Percentiles rank a stretch among this genome's conserved stretches.
Evolutionary conservation across 1,140 invertebrate genomes (phyloP).

Genomic region (Drosophila triauraria): DNA sequence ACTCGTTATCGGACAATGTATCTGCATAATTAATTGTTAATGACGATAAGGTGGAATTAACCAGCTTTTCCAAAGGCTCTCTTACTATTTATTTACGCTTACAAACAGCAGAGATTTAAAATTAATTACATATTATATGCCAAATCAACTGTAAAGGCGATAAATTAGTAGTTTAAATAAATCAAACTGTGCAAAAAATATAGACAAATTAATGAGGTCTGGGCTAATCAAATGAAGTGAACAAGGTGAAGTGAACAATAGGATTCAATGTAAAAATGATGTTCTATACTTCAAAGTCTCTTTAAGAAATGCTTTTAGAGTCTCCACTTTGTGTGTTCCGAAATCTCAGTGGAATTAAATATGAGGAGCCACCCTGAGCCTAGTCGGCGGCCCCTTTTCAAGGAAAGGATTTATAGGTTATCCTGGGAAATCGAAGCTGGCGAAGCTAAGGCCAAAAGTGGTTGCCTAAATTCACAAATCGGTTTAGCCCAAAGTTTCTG

Average conservation of each 20-base stretch:
- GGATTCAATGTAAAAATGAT: neutral
- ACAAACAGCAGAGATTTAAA: constrained; percentile 52
- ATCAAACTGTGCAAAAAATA: constrained; percentile 22
- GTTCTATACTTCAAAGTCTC: neutral
- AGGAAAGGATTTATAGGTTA: constrained; percentile 48
- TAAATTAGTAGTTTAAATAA: constrained; percentile 75
- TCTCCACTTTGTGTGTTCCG: neutral
- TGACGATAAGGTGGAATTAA: constrained; percentile 68
- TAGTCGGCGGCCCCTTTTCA: constrained; percentile 4
- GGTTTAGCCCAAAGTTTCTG: constrained; percentile 55
- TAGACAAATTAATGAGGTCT: constrained; percentile 15
- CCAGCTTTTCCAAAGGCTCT: constrained; percentile 22
- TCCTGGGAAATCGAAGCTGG: constrained; percentile 55
- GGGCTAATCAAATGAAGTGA: constrained; percentile 3
- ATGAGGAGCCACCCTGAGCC: constrained; percentile 12
- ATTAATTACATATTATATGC: constrained; percentile 71
- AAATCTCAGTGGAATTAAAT: constrained; percentile 26
- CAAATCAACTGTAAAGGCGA: constrained; percentile 76
- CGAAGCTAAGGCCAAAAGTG: constrained; percentile 28
- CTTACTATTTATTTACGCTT: constrained; percentile 58
- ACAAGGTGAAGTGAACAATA: neutral
- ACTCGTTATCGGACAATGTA: constrained; percentile 30
- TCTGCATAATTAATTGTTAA: constrained; percentile 81
- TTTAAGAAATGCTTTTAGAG: neutral
- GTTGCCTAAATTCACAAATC: constrained; percentile 66